Evolutionary conservation across 2,888 invertebrate genomes (phyloP).

Genomic region (Cactoblastis cactorum): DNA sequence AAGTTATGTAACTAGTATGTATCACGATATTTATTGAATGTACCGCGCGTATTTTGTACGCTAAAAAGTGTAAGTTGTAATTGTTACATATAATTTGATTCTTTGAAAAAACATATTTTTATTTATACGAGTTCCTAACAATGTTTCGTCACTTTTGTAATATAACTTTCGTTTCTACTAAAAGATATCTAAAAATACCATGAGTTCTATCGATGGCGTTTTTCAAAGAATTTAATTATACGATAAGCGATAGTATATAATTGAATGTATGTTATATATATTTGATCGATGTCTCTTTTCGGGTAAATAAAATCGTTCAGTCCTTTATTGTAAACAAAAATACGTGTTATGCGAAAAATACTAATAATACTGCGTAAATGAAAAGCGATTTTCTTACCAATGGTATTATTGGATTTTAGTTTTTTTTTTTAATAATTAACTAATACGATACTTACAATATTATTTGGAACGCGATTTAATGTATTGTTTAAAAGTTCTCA

Average conservation of each 20-base stretch:
- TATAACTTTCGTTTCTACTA: neutral
- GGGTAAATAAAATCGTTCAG: slow-evolving; percentile 20
- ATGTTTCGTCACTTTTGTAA: neutral
- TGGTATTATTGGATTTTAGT: neutral
- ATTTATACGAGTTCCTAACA: neutral
- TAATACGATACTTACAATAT: no score
- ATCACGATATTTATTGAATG: slow-evolving; percentile 40
- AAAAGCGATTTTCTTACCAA: neutral
- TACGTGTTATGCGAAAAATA: neutral
- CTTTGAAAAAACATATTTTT: neutral
- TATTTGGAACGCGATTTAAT: neutral
- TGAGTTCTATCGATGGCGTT: neutral
- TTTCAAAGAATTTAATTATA: slow-evolving; percentile 23
- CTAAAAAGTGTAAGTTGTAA: slow-evolving; percentile 24
- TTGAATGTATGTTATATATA: slow-evolving; percentile 21
- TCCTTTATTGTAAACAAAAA: no score
- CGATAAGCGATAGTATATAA: slow-evolving; percentile 17
- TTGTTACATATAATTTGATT: slow-evolving; percentile 13
- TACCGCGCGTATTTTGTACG: slow-evolving; percentile 27
- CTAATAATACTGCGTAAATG: neutral
- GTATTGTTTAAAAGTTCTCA: neutral
- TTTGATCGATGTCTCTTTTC: slow-evolving; percentile 23
- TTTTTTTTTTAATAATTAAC: neutral
- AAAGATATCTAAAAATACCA: neutral
- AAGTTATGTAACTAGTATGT: slow-evolving; percentile 45